Conservation (phyloP, 2,888 invertebrate species). For the Luffia ferchaultella region DNA sequence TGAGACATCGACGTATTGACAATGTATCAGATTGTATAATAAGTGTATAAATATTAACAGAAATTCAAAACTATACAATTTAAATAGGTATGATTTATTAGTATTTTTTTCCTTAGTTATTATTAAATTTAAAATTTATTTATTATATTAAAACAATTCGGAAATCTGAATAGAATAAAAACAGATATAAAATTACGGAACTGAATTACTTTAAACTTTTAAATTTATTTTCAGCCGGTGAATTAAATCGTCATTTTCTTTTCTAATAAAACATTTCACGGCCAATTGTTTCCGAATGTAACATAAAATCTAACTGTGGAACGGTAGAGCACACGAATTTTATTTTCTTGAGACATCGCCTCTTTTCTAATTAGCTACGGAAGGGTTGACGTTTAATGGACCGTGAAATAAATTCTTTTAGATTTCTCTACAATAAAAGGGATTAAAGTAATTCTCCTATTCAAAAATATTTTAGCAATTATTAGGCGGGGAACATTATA, state of each 20-base stretch:
- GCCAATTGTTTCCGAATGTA: constrained; percentile 31
- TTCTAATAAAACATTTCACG: constrained; percentile 30
- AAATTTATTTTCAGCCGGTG: neutral
- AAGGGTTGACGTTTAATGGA: constrained; percentile 44
- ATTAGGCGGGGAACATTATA: neutral
- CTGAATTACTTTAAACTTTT: no score
- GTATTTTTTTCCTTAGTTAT: no score
- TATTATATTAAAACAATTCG: no score
- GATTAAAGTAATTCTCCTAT: neutral
- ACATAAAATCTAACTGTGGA: constrained; percentile 45
- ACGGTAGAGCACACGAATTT: constrained; percentile 37
- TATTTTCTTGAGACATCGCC: constrained; percentile 36
- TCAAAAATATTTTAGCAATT: neutral
- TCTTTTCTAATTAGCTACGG: constrained; percentile 40
- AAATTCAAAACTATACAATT: no score
- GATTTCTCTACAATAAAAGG: neutral
- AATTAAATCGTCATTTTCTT: neutral
- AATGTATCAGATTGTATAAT: no score
- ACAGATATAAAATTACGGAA: no score
- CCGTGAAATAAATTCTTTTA: constrained; percentile 33
- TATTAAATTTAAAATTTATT: no score
- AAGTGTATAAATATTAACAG: no score
- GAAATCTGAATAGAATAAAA: no score
- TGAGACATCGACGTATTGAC: no score
- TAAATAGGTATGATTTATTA: no score